These are phyloP conservation scores for Neotoxoptera formosana DNA, from an alignment of 1,140 invertebrate genomes.

Conservation along the genomic window DNA sequence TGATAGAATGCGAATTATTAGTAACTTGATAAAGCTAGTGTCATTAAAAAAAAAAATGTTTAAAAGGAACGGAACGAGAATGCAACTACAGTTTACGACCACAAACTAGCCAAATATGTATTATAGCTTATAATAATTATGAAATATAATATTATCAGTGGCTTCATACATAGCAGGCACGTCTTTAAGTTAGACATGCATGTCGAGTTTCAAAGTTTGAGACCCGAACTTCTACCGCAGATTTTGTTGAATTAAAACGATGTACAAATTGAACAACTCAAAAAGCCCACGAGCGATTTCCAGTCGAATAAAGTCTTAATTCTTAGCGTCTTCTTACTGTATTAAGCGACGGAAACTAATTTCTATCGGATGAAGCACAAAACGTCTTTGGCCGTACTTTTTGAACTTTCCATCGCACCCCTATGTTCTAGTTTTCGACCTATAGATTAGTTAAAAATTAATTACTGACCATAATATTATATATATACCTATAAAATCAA, in stretches of 20 bases:
- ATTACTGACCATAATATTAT: background rate
- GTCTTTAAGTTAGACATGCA: conserved; percentile 29
- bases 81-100: background rate
- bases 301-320: conserved; percentile 34
- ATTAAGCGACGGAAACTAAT: conserved; percentile 21
- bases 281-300: conserved; percentile 43
- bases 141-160: conserved; percentile 44
- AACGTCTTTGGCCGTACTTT: conserved; percentile 16
- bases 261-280: conserved; percentile 47
- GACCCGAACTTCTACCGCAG: conserved; percentile 25
- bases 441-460: background rate
- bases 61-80: background rate
- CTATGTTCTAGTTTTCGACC: background rate
- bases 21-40: background rate
- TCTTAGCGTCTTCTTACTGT: background rate
- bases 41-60: background rate
- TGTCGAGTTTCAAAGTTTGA: conserved; percentile 41
- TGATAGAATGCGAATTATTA: background rate
- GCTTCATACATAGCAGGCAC: conserved; percentile 13
- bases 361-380: conserved; percentile 21
- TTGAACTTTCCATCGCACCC: background rate
- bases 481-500: background rate
- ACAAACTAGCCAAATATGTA: background rate
- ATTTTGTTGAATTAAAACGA: conserved; percentile 50
- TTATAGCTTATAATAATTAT: conserved; percentile 25